A percentile compares a stretch with the other conserved stretches of the same genome.
phyloP scores from a whole-genome alignment of 1,140 invertebrate species.

The Drosophila bipectinata region DNA sequence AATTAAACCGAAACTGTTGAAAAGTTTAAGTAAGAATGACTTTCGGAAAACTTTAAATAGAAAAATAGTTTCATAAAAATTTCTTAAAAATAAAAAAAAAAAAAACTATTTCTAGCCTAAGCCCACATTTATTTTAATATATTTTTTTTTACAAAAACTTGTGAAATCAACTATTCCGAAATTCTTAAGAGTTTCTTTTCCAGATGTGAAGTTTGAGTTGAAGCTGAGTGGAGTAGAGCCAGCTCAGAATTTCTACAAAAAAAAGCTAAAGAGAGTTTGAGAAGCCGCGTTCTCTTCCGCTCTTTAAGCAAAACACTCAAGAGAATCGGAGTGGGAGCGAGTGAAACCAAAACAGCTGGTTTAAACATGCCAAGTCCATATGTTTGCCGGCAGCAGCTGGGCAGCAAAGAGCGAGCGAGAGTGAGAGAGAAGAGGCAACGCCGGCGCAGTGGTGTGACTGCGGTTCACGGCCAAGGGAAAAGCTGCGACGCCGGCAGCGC shows the following conservation, averaged over 20 bases:
- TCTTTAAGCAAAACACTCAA: slow-evolving; percentile 11
- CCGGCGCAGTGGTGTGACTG: slow-evolving; percentile 4
- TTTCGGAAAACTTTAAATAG: not conserved
- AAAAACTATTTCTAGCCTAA: not conserved
- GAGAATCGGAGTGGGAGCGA: not conserved
- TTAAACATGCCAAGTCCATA: slow-evolving; percentile 23
- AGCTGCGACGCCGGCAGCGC: slow-evolving; percentile 54
- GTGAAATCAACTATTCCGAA: not conserved
- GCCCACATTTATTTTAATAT: not conserved
- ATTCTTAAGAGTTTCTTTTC: not conserved
- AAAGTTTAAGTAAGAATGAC: not conserved
- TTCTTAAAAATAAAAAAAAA: too few relatives aligned
- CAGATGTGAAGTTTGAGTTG: not conserved
- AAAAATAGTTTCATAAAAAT: not conserved
- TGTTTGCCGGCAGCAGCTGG: slow-evolving; percentile 29
- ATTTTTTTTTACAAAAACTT: not conserved
- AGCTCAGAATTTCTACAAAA: not conserved
- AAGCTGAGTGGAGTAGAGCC: not conserved
- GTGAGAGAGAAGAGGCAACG: slow-evolving; percentile 6
- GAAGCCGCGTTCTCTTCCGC: not conserved
- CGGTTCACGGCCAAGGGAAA: slow-evolving; percentile 78
- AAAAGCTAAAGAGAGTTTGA: slow-evolving; percentile 1
- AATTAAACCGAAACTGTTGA: not conserved
- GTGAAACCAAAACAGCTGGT: slow-evolving; percentile 28
- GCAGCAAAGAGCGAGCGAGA: not conserved